phyloP scores from a whole-genome alignment of 2,888 invertebrate genomes.

The Drosophila atroscutellata region DNA sequence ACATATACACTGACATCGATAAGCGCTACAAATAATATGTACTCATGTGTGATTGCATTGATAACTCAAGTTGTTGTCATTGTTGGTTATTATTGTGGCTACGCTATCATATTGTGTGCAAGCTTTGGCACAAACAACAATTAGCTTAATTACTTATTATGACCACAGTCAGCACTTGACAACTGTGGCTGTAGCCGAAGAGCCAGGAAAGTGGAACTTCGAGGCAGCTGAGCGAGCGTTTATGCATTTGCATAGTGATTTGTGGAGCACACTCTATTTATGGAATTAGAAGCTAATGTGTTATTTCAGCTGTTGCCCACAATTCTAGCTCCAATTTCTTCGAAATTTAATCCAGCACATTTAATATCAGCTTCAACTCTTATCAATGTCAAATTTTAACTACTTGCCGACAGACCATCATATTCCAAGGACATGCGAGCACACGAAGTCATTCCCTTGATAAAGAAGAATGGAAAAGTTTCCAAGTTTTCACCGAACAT shows the following conservation, averaged over 20 bases:
- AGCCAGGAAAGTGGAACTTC: not conserved
- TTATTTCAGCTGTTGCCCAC: not conserved
- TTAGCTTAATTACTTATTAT: constrained; percentile 38
- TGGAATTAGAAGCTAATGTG: not conserved
- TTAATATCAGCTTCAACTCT: constrained; percentile 14
- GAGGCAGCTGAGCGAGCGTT: not conserved
- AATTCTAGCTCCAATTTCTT: not conserved
- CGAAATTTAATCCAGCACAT: not conserved
- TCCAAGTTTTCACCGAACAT: not conserved
- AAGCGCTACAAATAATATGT: constrained; percentile 34
- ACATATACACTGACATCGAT: constrained; percentile 9
- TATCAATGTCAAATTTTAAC: constrained; percentile 22
- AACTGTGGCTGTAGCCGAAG: not conserved
- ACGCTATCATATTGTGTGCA: constrained; percentile 6
- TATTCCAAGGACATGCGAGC: constrained; percentile 14
- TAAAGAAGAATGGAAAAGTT: constrained; percentile 10
- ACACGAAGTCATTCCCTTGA: not conserved
- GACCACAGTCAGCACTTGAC: constrained; percentile 10
- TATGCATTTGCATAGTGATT: constrained; percentile 23
- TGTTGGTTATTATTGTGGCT: not conserved
- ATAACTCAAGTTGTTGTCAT: constrained; percentile 41
- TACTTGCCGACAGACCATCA: constrained; percentile 24
- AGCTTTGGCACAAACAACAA: constrained; percentile 19
- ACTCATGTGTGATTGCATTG: constrained; percentile 68
- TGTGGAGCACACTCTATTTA: constrained; percentile 2